A percentile compares a stretch with the other conserved stretches of the same genome.
Evolutionary conservation across 1,140 invertebrate species (phyloP).

Genomic region (Pseudobourletiella spinata): DNA sequence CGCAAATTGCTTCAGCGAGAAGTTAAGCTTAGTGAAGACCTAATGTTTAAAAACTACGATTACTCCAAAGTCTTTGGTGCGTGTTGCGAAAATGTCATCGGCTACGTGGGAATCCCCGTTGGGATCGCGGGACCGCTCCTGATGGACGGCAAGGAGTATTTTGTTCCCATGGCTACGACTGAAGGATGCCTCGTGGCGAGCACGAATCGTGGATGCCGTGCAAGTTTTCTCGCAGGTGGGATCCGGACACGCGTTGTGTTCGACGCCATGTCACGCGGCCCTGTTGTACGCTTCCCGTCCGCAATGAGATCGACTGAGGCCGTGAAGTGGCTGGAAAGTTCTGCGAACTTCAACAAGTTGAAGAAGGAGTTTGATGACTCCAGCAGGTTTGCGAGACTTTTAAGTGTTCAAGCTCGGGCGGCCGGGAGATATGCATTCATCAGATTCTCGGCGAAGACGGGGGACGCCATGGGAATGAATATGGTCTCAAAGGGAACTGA

Average conservation of each 20-base stretch:
- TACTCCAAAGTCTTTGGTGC: slow-evolving; percentile 82
- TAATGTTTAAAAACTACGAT: slow-evolving; percentile 82
- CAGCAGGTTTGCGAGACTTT: slow-evolving; percentile 74
- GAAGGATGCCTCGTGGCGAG: slow-evolving; percentile 96
- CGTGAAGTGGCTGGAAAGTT: slow-evolving; percentile 73
- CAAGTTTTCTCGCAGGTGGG: slow-evolving; percentile 56
- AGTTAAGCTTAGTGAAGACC: slow-evolving; percentile 38
- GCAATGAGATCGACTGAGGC: slow-evolving; percentile 68
- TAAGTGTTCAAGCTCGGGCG: slow-evolving; percentile 67
- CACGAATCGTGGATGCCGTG: slow-evolving; percentile 92
- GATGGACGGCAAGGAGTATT: slow-evolving; percentile 70
- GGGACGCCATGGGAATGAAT: slow-evolving; percentile 99
- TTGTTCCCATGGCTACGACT: slow-evolving; percentile 97
- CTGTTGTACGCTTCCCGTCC: slow-evolving; percentile 79
- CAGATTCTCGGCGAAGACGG: slow-evolving; percentile 89
- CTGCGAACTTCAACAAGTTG: slow-evolving; percentile 67
- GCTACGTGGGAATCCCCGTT: slow-evolving; percentile 90
- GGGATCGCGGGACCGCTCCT: slow-evolving; percentile 89
- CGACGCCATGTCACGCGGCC: slow-evolving; percentile 95
- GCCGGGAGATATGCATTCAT: slow-evolving; percentile 83
- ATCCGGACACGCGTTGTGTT: slow-evolving; percentile 71
- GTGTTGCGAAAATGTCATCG: slow-evolving; percentile 90
- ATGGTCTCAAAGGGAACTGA: slow-evolving; percentile 98
- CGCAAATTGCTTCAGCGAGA: slow-evolving; percentile 11
- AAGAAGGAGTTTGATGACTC: slow-evolving; percentile 85